Base-by-base conservation (phyloP, 2,797 vertebrate species). In the Macropodus opercularis region DNA sequence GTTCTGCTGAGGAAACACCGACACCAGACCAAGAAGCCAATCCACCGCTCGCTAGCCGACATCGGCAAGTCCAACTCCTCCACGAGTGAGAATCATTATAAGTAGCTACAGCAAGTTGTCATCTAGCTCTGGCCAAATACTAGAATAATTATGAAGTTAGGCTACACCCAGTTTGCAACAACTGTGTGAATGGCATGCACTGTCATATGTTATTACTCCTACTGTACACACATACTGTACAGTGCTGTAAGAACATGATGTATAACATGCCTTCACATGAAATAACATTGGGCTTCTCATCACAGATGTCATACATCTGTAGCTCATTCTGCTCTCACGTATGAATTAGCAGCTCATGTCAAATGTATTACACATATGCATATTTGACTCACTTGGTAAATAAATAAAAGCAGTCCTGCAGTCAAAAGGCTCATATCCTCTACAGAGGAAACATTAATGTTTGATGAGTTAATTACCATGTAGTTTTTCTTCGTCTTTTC, bases 11-110 rank as follows among this genome's bases (percentile, higher is more conserved):
- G 97, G 72, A 97, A 95, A 72, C 97, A 99, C 71, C 93, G 94
- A 14, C 97, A 98, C 85, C 97, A 98, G 79, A 99, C 96, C 85
- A 99, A 98, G 91, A 99, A 98, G 63, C 95, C 97, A 0, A 97
- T 98, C 75, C 97, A 98, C 72, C 94, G 95, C 35, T 98, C 97
- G 0, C 70, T 98, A 57, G 96, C 91, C 0, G 96, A 98, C 90
- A 96, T 99, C 0, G 95, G 97, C 15, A 98, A 97, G 73, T 94
- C 96, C 0, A 92, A 93, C 77, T 92, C 95, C 7, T 88, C 93
- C 6, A 56, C 69, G 60, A 42, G 87, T 85, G 44, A 90, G 82
- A 77, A 4, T 12, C 29, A 13, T 4, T 6, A 6, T 35, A 23
- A 21, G 13, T 23, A 27, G 27, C 39, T 18, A 14, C 17, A 5